Percentiles rank a stretch among this genome's conserved stretches.
phyloP scores from a whole-genome alignment of 2,797 vertebrate species.

The Sebastes elongatus region DNA sequence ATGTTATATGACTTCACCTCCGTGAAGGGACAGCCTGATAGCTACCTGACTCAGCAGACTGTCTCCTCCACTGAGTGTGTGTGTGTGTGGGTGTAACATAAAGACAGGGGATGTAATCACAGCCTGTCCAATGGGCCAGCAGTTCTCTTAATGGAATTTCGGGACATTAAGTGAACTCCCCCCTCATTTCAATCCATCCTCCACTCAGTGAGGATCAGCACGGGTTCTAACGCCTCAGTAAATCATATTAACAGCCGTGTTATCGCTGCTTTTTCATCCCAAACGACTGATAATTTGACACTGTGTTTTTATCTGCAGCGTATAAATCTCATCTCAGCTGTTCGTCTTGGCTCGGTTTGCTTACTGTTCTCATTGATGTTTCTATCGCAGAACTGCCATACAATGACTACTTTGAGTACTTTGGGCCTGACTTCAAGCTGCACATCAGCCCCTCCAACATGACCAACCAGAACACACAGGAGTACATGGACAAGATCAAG shows the following conservation, averaged over 20 bases:
- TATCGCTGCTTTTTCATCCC: conserved; percentile 19
- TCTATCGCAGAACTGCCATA: conserved; percentile 87
- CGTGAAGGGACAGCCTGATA: neutral
- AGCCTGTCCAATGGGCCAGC: conserved; percentile 28
- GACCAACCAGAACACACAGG: conserved; percentile 94
- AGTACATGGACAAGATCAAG: conserved; percentile 97
- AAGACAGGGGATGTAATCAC: conserved; percentile 39
- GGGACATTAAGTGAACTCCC: conserved; percentile 40
- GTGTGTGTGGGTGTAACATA: conserved; percentile 1
- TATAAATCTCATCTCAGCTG: conserved; percentile 5
- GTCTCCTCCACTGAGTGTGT: conserved; percentile 28
- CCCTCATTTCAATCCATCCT: conserved; percentile 16
- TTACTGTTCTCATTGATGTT: conserved; percentile 4
- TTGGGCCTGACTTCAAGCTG: conserved; percentile 93
- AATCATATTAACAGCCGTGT: conserved; percentile 40
- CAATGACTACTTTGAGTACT: conserved; percentile 97
- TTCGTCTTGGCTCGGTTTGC: neutral
- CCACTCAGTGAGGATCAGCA: neutral
- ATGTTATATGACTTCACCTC: neutral
- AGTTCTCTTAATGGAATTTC: conserved; percentile 45
- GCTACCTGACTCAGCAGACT: conserved; percentile 37
- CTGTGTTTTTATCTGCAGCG: conserved; percentile 1
- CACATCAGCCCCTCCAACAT: conserved; percentile 96
- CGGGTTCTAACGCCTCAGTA: conserved; percentile 11
- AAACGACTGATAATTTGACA: conserved; percentile 10